phyloP scores from a whole-genome alignment of 2,888 invertebrate genomes.

The Neocrepidodera transversa region DNA sequence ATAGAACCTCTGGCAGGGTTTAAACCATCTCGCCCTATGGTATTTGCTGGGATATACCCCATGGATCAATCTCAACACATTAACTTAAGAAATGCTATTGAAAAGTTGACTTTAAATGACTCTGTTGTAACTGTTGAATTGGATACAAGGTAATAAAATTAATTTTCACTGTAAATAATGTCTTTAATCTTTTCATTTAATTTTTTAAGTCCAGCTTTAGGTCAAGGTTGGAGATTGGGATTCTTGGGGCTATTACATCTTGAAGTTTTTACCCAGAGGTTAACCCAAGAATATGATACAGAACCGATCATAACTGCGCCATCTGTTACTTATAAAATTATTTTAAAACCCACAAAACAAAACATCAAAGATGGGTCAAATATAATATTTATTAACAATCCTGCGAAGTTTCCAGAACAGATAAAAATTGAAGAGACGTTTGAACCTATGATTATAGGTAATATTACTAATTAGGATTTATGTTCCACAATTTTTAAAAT shows the following conservation, averaged over 20 bases:
- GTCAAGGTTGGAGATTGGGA: constrained; percentile 88
- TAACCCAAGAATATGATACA: constrained; percentile 84
- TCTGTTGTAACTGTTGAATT: constrained; percentile 83
- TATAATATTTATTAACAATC: constrained; percentile 76
- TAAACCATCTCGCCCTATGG: constrained; percentile 77
- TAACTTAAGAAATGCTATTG: constrained; percentile 80
- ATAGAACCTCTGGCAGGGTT: constrained; percentile 72
- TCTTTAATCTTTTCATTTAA: neutral
- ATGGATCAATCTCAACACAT: constrained; percentile 86
- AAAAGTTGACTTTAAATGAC: constrained; percentile 93
- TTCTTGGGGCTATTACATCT: constrained; percentile 86
- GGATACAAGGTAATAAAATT: constrained; percentile 75
- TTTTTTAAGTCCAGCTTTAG: constrained; percentile 77
- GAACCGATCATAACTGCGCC: constrained; percentile 85
- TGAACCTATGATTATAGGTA: constrained; percentile 87
- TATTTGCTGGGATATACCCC: constrained; percentile 90
- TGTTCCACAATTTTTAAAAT: too few relatives aligned
- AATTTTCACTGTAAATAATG: too few relatives aligned
- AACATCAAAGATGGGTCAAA: constrained; percentile 69
- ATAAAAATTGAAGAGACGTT: constrained; percentile 74
- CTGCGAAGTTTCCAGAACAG: constrained; percentile 73
- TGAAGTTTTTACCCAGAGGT: constrained; percentile 86
- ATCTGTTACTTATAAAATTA: constrained; percentile 84
- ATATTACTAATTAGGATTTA: too few relatives aligned
- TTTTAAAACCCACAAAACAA: constrained; percentile 75